A percentile compares a stretch with the other conserved stretches of the same genome.
Evolutionary conservation across 2,888 invertebrate genomes (phyloP).

Genomic region (Eupelmus urozonus): DNA sequence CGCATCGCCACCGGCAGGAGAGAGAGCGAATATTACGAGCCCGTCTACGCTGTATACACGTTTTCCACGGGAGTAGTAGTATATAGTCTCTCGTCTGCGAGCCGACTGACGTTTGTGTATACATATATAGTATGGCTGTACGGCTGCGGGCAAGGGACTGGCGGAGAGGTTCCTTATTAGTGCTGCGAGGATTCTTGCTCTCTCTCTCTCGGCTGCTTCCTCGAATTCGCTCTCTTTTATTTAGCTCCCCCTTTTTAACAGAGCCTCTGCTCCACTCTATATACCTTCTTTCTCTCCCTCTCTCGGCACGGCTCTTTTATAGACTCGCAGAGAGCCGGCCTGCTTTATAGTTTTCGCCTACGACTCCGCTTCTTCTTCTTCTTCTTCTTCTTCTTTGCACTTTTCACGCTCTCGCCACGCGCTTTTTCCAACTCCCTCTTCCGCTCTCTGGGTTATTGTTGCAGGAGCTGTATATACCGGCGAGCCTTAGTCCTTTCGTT

Average conservation of each 20-base stretch:
- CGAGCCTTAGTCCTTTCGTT: not conserved
- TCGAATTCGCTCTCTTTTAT: slow-evolving; percentile 33
- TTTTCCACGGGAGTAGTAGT: not conserved
- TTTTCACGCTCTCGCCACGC: not conserved
- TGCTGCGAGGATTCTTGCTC: slow-evolving; percentile 2
- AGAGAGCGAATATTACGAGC: not conserved
- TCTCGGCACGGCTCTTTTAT: no score
- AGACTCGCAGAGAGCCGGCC: not conserved
- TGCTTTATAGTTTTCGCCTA: not conserved
- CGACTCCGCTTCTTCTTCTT: not conserved
- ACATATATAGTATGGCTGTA: no score
- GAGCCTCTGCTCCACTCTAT: no score
- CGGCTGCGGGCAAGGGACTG: not conserved
- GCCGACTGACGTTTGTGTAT: slow-evolving; percentile 5
- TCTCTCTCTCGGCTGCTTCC: slow-evolving; percentile 13
- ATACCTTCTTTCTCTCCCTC: no score
- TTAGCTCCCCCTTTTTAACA: slow-evolving; percentile 23
- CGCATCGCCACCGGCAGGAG: slow-evolving; percentile 25
- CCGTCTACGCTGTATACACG: not conserved
- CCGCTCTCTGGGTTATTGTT: slow-evolving; percentile 7
- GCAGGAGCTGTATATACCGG: not conserved
- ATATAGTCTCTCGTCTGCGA: not conserved
- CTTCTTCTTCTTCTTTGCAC: not conserved
- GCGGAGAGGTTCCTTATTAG: slow-evolving; percentile 36
- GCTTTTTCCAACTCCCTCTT: slow-evolving; percentile 20